These are phyloP conservation scores for Pteropus alecto DNA, from an alignment of 2,113 vertebrate species.

Conservation along the genomic window DNA sequence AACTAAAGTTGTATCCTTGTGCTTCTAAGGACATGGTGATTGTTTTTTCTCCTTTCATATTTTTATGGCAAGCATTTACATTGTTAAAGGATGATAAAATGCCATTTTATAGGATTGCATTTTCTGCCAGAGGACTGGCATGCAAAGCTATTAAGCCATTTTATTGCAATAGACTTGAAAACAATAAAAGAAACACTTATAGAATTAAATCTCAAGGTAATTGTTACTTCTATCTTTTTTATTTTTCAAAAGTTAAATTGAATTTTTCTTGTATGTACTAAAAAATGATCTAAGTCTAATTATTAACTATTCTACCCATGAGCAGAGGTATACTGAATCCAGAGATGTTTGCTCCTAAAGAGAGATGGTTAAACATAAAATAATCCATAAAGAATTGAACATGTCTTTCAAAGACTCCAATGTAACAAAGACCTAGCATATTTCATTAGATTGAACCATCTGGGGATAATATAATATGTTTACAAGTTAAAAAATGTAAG, in stretches of 20 bases:
- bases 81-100: conserved; percentile 18
- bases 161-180: conserved; percentile 22
- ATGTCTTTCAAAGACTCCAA: neutral
- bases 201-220: neutral
- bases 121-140: neutral
- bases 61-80: conserved; percentile 8
- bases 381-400: neutral
- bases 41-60: neutral
- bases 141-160: neutral
- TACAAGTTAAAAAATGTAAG: conserved; percentile 32
- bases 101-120: neutral
- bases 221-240: neutral
- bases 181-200: neutral
- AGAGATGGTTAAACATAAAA: neutral
- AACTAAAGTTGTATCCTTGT: neutral
- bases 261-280: neutral
- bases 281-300: neutral
- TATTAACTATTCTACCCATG: neutral
- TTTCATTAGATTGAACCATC: neutral
- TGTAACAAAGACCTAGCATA: neutral
- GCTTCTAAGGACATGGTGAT: neutral
- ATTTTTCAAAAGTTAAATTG: conserved; percentile 1
- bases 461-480: neutral
- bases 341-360: neutral
- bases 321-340: neutral